phyloP scores from a whole-genome alignment of 1,140 invertebrate genomes.

The Varroa destructor region DNA sequence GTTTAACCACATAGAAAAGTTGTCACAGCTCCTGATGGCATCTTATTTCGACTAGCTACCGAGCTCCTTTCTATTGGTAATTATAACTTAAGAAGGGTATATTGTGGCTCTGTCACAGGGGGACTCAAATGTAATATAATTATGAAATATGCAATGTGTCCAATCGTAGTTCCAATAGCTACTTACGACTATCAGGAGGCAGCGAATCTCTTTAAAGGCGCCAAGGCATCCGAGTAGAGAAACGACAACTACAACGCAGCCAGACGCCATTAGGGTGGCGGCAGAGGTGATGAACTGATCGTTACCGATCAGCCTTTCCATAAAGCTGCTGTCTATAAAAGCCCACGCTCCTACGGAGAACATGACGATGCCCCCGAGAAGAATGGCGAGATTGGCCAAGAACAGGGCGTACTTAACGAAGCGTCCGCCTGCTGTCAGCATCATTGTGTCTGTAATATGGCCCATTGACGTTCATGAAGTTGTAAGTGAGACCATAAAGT shows the following conservation, averaged over 20 bases:
- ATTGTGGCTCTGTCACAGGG: no score
- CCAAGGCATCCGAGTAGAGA: constrained; percentile 72
- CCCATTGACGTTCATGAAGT: no score
- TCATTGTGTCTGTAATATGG: constrained; percentile 29
- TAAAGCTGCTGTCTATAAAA: constrained; percentile 61
- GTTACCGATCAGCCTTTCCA: constrained; percentile 63
- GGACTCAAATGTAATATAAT: no score
- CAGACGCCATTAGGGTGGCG: constrained; percentile 63
- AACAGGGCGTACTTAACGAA: constrained; percentile 41
- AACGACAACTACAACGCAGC: constrained; percentile 57
- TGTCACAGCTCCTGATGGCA: no score
- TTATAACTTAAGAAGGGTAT: no score
- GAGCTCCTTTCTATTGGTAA: no score
- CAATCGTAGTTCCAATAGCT: not conserved
- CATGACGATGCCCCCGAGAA: constrained; percentile 55
- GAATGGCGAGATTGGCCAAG: constrained; percentile 39
- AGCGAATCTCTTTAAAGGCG: constrained; percentile 70
- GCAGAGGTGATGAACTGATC: constrained; percentile 67
- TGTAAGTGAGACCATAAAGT: no score
- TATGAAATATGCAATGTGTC: not conserved
- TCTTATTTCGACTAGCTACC: no score
- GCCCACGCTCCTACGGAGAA: constrained; percentile 65
- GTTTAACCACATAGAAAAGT: no score
- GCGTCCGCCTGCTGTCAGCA: constrained; percentile 39
- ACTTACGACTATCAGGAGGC: constrained; percentile 64